Percentiles rank a stretch among this genome's conserved stretches.
Conservation (phyloP, 2,797 vertebrate genomes). For the Pantherophis alleghaniensis region DNA sequence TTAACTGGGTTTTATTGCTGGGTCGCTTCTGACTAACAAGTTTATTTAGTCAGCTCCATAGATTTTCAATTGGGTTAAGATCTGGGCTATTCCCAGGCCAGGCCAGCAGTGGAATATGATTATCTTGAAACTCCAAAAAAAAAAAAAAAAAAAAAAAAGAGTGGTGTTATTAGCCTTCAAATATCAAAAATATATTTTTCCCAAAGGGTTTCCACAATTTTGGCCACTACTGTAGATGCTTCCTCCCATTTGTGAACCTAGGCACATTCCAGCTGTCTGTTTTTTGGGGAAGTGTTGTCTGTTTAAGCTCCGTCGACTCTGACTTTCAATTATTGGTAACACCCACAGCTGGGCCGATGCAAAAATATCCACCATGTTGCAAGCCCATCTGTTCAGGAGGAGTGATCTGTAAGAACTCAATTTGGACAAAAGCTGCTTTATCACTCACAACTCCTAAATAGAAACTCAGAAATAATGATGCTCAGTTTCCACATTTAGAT, state of each 20-base stretch:
- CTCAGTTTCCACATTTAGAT: slow-evolving; percentile 69
- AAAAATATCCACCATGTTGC: slow-evolving; percentile 65
- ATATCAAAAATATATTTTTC: no score
- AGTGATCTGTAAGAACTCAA: slow-evolving; percentile 65
- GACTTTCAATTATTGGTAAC: slow-evolving; percentile 58
- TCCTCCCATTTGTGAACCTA: slow-evolving; percentile 31
- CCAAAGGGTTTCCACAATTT: no score
- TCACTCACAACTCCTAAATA: slow-evolving; percentile 67
- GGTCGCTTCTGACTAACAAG: no score
- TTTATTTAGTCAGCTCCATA: no score
- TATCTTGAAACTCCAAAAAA: no score
- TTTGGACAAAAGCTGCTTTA: slow-evolving; percentile 59
- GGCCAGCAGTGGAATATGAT: no score
- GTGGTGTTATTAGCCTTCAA: no score
- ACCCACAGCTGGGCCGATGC: slow-evolving; percentile 66
- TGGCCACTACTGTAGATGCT: background rate
- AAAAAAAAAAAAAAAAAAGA: no score
- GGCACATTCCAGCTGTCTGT: slow-evolving; percentile 48
- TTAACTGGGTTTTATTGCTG: no score
- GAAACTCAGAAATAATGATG: slow-evolving; percentile 68
- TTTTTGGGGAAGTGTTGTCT: slow-evolving; percentile 52
- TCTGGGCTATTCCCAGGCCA: no score
- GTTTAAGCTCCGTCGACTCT: slow-evolving; percentile 53
- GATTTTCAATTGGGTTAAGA: no score
- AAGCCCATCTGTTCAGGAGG: slow-evolving; percentile 69